Conservation (phyloP, 2,888 invertebrate species). For the Lasius platythorax region DNA sequence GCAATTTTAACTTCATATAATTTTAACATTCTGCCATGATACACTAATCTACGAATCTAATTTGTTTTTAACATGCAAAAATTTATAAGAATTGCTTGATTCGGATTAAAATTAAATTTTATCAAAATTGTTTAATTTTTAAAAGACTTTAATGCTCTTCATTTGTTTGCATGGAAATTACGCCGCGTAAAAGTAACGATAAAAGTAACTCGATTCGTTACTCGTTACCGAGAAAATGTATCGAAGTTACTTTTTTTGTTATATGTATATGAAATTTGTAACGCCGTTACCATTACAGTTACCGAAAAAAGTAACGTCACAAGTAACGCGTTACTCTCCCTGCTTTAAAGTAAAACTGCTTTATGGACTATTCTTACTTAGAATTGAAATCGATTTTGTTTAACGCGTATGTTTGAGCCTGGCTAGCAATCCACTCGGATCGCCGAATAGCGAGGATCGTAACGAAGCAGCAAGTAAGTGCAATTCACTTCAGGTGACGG, state of each 20-base stretch:
- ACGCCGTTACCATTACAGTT: neutral
- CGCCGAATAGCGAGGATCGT: conserved; percentile 42
- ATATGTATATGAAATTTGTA: neutral
- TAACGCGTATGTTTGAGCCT: conserved; percentile 28
- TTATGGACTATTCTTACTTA: neutral
- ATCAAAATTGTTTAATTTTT: too few relatives aligned
- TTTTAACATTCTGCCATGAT: too few relatives aligned
- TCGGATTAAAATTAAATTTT: too few relatives aligned
- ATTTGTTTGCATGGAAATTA: too few relatives aligned
- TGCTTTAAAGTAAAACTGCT: neutral
- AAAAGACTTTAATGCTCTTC: too few relatives aligned
- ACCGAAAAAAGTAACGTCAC: neutral
- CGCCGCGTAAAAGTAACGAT: too few relatives aligned
- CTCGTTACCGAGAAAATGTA: neutral
- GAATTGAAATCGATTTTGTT: conserved; percentile 16
- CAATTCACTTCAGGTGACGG: conserved; percentile 70
- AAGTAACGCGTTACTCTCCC: neutral
- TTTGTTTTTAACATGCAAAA: too few relatives aligned
- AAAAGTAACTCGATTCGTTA: neutral
- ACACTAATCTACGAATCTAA: too few relatives aligned
- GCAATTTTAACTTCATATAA: too few relatives aligned
- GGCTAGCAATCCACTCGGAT: conserved; percentile 20
- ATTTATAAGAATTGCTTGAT: too few relatives aligned
- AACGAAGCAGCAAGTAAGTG: conserved; percentile 70
- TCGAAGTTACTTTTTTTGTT: neutral